These are phyloP conservation scores for Drosophila nasuta DNA, from an alignment of 1,140 invertebrate genomes.

Conservation along the genomic window DNA sequence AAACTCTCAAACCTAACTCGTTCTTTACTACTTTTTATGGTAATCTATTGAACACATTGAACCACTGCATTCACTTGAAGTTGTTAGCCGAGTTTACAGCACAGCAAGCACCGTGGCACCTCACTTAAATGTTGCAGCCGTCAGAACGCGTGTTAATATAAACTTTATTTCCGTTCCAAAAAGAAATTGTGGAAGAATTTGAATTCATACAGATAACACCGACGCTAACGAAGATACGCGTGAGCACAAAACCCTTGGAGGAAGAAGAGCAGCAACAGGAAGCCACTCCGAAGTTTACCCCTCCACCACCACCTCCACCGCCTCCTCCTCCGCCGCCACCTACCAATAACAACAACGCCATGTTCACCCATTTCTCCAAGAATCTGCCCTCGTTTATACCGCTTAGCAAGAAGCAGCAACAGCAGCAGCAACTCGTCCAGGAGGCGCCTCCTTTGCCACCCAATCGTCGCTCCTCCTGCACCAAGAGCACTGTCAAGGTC, in stretches of 20 bases:
- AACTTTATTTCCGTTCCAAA: constrained; percentile 14
- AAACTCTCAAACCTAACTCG: constrained; percentile 27
- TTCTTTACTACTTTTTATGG: constrained; percentile 16
- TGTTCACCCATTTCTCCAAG: constrained; percentile 85
- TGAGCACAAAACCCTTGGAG: constrained; percentile 87
- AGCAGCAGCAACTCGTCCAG: constrained; percentile 42
- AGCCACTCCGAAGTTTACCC: no score
- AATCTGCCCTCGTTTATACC: constrained; percentile 86
- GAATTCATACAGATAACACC: constrained; percentile 93
- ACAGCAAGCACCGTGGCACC: constrained; percentile 22
- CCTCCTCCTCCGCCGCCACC: constrained; percentile 7
- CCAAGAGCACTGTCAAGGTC: constrained; percentile 87
- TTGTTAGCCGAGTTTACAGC: constrained; percentile 47
- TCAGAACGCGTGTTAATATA: constrained; percentile 36
- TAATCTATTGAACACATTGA: constrained; percentile 15
- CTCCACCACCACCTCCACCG: constrained; percentile 37
- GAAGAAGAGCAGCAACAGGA: constrained; percentile 16
- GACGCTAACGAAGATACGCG: constrained; percentile 91
- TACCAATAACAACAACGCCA: constrained; percentile 47
- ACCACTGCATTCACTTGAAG: constrained; percentile 49
- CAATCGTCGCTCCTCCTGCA: constrained; percentile 89
- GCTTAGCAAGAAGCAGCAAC: constrained; percentile 67
- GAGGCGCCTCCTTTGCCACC: constrained; percentile 60
- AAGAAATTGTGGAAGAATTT: constrained; percentile 84
- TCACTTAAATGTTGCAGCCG: constrained; percentile 14